Percentiles rank a stretch among this genome's conserved stretches.
phyloP scores from a whole-genome alignment of 53 echinoderm and acorn worm genomes.

The Holothuria scabra region DNA sequence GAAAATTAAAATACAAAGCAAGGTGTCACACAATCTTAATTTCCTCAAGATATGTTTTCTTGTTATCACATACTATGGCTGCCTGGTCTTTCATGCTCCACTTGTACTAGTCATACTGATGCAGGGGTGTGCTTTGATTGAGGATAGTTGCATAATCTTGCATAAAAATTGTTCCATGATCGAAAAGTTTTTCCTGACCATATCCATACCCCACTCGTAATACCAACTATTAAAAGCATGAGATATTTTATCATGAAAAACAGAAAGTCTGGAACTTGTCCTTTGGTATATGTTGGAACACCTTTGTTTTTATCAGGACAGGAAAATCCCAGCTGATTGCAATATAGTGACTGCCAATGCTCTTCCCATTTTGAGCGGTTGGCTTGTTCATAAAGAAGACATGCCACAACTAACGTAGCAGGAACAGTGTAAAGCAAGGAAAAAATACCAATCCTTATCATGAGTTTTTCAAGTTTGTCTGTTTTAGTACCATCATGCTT shows the following conservation, averaged over 20 bases:
- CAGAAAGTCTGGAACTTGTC: slow-evolving; percentile 82
- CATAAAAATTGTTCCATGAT: slow-evolving; percentile 94
- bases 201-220: slow-evolving; percentile 99
- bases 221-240: slow-evolving; percentile 97
- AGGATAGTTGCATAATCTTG: slow-evolving; percentile 73
- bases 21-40: too few species aligned
- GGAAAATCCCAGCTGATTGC: slow-evolving; percentile 63
- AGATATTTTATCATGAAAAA: slow-evolving; percentile 99
- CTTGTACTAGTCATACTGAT: slow-evolving; percentile 61
- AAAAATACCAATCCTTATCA: slow-evolving; percentile 98
- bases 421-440: slow-evolving; percentile 96
- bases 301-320: slow-evolving; percentile 50
- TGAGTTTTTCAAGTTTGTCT: slow-evolving; percentile 99
- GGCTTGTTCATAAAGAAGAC: slow-evolving; percentile 92
- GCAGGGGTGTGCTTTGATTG: slow-evolving; percentile 74
- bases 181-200: slow-evolving; percentile 97
- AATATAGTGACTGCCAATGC: slow-evolving; percentile 69
- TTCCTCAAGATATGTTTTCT: too few species aligned
- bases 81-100: background rate
- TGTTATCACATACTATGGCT: too few species aligned
- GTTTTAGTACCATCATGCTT: slow-evolving; percentile 98
- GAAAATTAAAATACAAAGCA: too few species aligned
- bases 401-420: slow-evolving; percentile 92
- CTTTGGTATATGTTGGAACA: slow-evolving; percentile 2
- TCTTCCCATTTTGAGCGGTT: slow-evolving; percentile 82